Conservation (phyloP, 2,113 vertebrate species). For the Ameiurus melas region DNA sequence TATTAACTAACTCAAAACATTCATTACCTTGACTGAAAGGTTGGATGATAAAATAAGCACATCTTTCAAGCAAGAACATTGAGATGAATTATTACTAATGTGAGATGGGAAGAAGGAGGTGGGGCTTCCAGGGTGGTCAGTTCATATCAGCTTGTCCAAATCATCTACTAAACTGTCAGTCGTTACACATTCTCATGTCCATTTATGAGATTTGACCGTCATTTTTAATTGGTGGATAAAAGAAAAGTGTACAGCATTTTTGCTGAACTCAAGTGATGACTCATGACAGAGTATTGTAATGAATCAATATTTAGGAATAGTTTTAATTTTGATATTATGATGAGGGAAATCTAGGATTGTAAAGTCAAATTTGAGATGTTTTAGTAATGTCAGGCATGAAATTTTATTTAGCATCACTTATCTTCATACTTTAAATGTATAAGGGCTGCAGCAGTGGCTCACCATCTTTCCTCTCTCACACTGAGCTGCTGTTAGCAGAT, state of each 20-base stretch:
- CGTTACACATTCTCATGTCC: background rate
- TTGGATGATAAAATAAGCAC: too few relatives aligned
- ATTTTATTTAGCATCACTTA: slow-evolving; percentile 35
- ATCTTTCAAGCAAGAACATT: background rate
- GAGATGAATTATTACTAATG: background rate
- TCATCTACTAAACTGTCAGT: background rate
- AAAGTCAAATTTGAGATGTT: background rate
- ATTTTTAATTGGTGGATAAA: background rate
- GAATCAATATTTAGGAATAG: background rate
- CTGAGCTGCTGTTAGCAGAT: slow-evolving; percentile 56
- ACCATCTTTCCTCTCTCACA: slow-evolving; percentile 46
- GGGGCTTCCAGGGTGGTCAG: background rate
- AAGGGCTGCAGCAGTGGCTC: slow-evolving; percentile 38
- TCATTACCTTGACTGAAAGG: too few relatives aligned
- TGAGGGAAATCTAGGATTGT: background rate
- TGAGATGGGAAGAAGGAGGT: background rate
- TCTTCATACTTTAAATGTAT: slow-evolving; percentile 51
- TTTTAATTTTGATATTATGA: background rate
- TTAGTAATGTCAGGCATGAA: background rate
- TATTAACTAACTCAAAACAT: too few relatives aligned
- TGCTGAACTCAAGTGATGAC: background rate
- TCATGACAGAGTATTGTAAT: background rate
- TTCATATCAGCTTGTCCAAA: background rate
- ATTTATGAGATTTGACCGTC: background rate
- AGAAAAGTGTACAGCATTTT: background rate